phyloP scores from a whole-genome alignment of 2,113 vertebrate genomes.

The Macquaria australasica region DNA sequence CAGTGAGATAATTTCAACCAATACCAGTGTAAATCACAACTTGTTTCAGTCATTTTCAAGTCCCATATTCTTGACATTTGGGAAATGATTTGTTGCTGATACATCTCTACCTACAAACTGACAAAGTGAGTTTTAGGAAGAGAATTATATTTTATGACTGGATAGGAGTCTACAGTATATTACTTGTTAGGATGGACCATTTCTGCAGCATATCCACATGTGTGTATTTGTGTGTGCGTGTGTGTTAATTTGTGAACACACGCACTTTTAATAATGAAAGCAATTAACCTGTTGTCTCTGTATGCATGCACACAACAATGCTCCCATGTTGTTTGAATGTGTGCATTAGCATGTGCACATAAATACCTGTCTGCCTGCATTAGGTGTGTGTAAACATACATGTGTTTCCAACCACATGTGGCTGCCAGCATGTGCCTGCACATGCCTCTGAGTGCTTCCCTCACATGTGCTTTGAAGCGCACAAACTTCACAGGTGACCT shows the following conservation, averaged over 20 bases:
- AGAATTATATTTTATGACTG: not conserved
- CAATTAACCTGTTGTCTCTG: not conserved
- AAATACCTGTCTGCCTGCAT: not conserved
- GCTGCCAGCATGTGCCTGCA: constrained; percentile 5
- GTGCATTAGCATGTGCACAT: not conserved
- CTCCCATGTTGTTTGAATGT: not conserved
- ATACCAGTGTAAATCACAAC: not conserved
- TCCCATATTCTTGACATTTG: not conserved
- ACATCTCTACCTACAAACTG: not conserved
- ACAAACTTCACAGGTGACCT: constrained; percentile 65
- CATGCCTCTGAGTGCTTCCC: constrained; percentile 4
- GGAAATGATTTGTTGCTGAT: not conserved
- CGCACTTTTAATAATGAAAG: not conserved
- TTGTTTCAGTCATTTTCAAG: not conserved
- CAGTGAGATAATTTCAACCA: not conserved
- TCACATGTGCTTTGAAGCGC: constrained; percentile 40
- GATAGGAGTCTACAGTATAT: too few relatives aligned
- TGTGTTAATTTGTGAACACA: not conserved
- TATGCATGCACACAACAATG: not conserved
- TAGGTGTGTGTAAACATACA: not conserved
- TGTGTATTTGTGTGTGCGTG: not conserved
- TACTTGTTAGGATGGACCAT: not conserved
- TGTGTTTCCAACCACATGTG: constrained; percentile 9
- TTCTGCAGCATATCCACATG: not conserved
- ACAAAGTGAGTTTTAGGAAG: not conserved